A percentile compares a stretch with the other conserved stretches of the same genome.
Evolutionary conservation across 2,113 vertebrate species (phyloP).

Genomic region (Macrotus californicus): DNA sequence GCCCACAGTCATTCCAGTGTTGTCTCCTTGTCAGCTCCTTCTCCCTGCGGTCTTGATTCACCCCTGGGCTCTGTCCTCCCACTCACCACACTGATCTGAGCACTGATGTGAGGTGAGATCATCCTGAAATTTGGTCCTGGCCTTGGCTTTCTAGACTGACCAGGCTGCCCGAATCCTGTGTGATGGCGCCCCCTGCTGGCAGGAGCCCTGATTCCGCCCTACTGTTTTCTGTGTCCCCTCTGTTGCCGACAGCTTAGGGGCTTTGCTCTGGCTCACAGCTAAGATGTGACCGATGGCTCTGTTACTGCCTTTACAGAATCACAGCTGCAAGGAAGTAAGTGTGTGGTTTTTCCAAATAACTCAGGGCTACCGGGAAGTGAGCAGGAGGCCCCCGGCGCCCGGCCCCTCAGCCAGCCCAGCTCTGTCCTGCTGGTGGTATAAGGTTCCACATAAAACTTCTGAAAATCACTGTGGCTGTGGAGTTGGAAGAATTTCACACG

Average conservation of each 20-base stretch:
- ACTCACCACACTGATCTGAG: rapidly evolving
- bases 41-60: background rate
- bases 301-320: background rate
- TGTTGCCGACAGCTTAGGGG: background rate
- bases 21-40: background rate
- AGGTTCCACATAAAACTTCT: rapidly evolving
- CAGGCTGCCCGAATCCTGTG: background rate
- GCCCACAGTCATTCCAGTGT: background rate
- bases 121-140: background rate
- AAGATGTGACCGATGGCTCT: background rate
- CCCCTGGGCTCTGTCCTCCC: rapidly evolving
- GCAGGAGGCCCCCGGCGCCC: background rate
- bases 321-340: background rate
- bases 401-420: background rate
- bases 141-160: too few species aligned
- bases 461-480: background rate
- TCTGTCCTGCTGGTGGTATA: background rate
- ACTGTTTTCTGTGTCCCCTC: background rate
- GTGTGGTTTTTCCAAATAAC: background rate
- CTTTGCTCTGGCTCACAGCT: background rate
- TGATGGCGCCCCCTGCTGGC: background rate
- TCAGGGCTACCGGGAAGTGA: background rate
- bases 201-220: background rate
- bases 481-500: background rate
- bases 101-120: rapidly evolving